Evolutionary conservation across 2,888 invertebrate species (phyloP).

Genomic region (Luffia ferchaultella): DNA sequence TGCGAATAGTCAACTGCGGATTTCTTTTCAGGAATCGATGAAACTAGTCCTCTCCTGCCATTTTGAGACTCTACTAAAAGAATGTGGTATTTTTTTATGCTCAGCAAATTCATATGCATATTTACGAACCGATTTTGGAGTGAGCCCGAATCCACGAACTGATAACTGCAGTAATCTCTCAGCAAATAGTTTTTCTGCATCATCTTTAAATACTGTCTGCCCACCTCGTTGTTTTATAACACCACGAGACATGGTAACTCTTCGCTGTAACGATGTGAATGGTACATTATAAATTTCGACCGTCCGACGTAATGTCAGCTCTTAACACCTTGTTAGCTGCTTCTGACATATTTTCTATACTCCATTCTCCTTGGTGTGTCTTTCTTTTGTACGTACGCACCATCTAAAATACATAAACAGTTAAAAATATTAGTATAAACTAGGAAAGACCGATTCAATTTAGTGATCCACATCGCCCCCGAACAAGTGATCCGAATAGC

Average conservation of each 20-base stretch:
- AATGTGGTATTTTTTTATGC: constrained; percentile 9
- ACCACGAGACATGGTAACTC: constrained; percentile 9
- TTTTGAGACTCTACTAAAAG: constrained; percentile 4
- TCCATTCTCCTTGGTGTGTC: constrained; percentile 8
- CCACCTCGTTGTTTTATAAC: constrained; percentile 8
- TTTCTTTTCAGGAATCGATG: constrained; percentile 10
- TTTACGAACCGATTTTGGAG: constrained; percentile 10
- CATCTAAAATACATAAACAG: constrained; percentile 7
- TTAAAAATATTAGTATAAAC: neutral
- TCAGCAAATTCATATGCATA: constrained; percentile 10
- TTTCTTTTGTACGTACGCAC: constrained; percentile 12
- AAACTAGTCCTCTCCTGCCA: constrained; percentile 12
- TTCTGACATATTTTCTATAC: constrained; percentile 5
- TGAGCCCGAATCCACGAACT: constrained; percentile 8
- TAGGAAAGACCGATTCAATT: neutral
- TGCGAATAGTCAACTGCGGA: constrained; percentile 10
- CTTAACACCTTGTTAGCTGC: neutral
- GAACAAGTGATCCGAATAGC: neutral
- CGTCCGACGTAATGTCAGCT: constrained; percentile 5
- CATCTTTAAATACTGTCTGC: constrained; percentile 8
- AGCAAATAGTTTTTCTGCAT: constrained; percentile 8
- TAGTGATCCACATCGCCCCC: neutral
- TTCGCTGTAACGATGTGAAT: constrained; percentile 9
- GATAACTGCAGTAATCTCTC: constrained; percentile 8
- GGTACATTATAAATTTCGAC: constrained; percentile 9